A percentile compares a stretch with the other conserved stretches of the same genome.
These are phyloP conservation scores for Lepidurus arcticus DNA, from an alignment of 1,140 invertebrate genomes.

Conservation along the genomic window DNA sequence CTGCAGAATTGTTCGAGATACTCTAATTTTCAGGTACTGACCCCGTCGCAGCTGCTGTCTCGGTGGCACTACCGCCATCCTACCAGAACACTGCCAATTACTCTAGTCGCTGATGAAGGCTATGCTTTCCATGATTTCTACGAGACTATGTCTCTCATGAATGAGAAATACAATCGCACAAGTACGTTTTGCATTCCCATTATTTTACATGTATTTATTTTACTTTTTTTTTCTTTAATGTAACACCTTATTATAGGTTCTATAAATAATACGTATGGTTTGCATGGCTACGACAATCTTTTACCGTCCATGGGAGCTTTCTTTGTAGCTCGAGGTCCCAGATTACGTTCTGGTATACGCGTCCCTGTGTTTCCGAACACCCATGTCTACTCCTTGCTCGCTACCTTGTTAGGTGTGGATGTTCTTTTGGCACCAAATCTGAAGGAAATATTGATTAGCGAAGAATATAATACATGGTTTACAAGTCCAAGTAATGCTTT, in stretches of 20 bases:
- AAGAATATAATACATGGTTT: neutral
- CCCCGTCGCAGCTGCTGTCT: neutral
- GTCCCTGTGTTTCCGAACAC: neutral
- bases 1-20: neutral
- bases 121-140: constrained; percentile 2
- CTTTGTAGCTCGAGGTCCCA: neutral
- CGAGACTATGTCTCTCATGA: neutral
- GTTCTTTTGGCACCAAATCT: neutral
- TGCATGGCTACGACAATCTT: neutral
- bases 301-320: constrained; percentile 6
- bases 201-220: neutral
- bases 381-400: neutral
- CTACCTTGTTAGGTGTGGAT: neutral
- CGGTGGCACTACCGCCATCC: neutral
- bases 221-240: neutral
- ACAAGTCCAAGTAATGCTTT: neutral
- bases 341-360: neutral
- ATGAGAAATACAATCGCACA: neutral
- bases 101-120: neutral
- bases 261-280: neutral
- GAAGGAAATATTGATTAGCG: neutral
- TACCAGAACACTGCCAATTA: constrained; percentile 14
- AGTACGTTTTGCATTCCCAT: neutral
- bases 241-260: neutral
- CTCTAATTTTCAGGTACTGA: neutral